A percentile compares a stretch with the other conserved stretches of the same genome.
phyloP scores from a whole-genome alignment of 1,140 invertebrate species.

The Sycobia sp. region DNA sequence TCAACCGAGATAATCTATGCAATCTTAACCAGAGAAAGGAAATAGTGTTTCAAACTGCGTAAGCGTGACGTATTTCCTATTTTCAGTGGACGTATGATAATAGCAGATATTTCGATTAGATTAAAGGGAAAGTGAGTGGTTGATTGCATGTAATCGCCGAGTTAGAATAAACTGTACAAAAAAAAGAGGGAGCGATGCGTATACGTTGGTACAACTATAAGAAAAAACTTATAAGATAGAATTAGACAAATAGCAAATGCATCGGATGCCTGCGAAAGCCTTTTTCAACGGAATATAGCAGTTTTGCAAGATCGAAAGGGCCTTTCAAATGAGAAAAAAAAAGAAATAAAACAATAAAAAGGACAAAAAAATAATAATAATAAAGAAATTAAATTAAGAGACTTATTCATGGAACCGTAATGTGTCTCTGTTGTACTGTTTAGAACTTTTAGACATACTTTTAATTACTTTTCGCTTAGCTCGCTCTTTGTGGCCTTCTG shows the following conservation, averaged over 20 bases:
- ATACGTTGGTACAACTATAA: slow-evolving; percentile 29
- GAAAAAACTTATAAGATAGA: slow-evolving; percentile 28
- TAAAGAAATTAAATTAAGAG: slow-evolving; percentile 13
- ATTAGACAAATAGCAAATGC: slow-evolving; percentile 8
- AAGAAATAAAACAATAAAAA: not conserved
- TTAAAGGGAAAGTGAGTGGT: slow-evolving; percentile 4
- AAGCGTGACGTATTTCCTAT: slow-evolving; percentile 32
- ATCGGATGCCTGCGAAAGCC: slow-evolving; percentile 32
- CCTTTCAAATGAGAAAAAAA: slow-evolving; percentile 14
- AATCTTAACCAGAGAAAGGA: slow-evolving; percentile 14
- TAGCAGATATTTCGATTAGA: slow-evolving; percentile 14
- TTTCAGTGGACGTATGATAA: slow-evolving; percentile 31
- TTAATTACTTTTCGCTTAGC: slow-evolving; percentile 23
- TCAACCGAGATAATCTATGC: slow-evolving; percentile 20
- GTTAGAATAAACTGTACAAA: slow-evolving; percentile 32
- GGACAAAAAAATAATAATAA: not conserved
- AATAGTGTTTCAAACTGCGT: slow-evolving; percentile 24
- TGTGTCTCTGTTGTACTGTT: slow-evolving; percentile 12
- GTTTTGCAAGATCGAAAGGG: slow-evolving; percentile 23
- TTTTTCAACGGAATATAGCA: slow-evolving; percentile 20
- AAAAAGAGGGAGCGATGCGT: slow-evolving; percentile 24
- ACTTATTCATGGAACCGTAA: slow-evolving; percentile 3
- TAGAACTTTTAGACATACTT: slow-evolving; percentile 16
- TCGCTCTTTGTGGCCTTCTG: slow-evolving; percentile 34
- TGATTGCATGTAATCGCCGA: slow-evolving; percentile 19